These are phyloP conservation scores for Solenopsis fugax DNA, from an alignment of 1,140 invertebrate species.

Conservation along the genomic window DNA sequence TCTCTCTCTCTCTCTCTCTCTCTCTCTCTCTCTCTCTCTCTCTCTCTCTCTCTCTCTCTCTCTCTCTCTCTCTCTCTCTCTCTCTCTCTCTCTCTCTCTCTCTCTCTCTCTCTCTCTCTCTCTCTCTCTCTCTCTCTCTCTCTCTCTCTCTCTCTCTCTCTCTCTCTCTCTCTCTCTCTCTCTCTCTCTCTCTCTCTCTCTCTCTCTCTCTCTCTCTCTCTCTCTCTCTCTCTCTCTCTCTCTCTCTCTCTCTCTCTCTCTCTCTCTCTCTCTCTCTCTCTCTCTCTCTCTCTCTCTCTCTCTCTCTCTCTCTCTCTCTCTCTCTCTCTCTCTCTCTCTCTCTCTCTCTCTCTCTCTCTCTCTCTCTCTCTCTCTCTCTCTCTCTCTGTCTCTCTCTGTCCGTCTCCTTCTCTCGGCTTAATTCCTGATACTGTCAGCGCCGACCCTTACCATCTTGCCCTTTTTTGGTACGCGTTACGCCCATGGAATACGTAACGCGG, in stretches of 20 bases:
- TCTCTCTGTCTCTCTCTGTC: too few species aligned
- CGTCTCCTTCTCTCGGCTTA: conserved; percentile 54
- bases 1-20: conserved; percentile 31
- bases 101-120: conserved; percentile 37
- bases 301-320: conserved; percentile 32
- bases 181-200: conserved; percentile 27
- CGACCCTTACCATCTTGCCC: conserved; percentile 27
- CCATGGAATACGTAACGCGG: conserved; percentile 72
- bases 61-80: conserved; percentile 34
- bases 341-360: conserved; percentile 34
- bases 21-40: conserved; percentile 32
- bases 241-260: conserved; percentile 37
- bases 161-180: conserved; percentile 32
- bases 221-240: conserved; percentile 30
- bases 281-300: conserved; percentile 31
- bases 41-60: conserved; percentile 27
- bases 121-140: conserved; percentile 32
- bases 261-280: conserved; percentile 32
- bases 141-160: conserved; percentile 31
- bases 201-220: conserved; percentile 34
- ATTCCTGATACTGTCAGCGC: conserved; percentile 66
- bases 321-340: conserved; percentile 27
- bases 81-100: conserved; percentile 30
- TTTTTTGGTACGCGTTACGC: conserved; percentile 69
- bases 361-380: conserved; percentile 30